Base-by-base conservation (phyloP, 2,797 vertebrate species). In the Siniperca obscura region DNA sequence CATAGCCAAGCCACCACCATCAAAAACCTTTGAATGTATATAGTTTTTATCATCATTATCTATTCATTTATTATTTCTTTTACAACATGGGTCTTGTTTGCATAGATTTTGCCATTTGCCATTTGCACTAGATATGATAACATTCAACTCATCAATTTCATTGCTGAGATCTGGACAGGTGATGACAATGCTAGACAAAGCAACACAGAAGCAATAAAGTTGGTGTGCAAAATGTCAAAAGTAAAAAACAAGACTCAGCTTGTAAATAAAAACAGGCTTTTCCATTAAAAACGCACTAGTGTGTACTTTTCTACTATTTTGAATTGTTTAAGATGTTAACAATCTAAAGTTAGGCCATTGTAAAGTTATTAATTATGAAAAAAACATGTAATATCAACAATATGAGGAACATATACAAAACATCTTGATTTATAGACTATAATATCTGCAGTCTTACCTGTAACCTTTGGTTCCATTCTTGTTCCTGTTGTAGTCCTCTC, bases 401-500 rank as follows among this genome's bases (percentile, higher is more conserved):
- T 21, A 36, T 46, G 5, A 44, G 7, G 5, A 57, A 5, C 48
- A 7, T 13, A 27, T 50, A 2, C 10, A 68, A 61, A 48, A 22
- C n/a, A 70, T 36, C 7, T 17, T 22, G 9, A 27, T 46, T 13
- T 25, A 34, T 12, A 30, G 22, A 44, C 16, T 64, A 14, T 40
- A 42, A 40, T 1, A 17, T 74, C 16, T 80, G 9, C 22, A 60
- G 59, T 62, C 85, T 87, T 59, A 94, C 93, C 92, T 89, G 16
- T 81, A 76, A 42, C 91, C 92, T 19, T 91, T 93, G 50, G 85
- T 90, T 67, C 96, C 96, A 36, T 93, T 94, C 65, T 85, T 93
- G 73, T 87, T 93, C 30, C 95, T 96, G 74, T 84, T 92, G 80
- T 88, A 95, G 57, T 97, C 97, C 2, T 95, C 94, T 0, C 91